Evolutionary conservation across 2,797 vertebrate genomes (phyloP).

Genomic region (Potorous gilbertii): DNA sequence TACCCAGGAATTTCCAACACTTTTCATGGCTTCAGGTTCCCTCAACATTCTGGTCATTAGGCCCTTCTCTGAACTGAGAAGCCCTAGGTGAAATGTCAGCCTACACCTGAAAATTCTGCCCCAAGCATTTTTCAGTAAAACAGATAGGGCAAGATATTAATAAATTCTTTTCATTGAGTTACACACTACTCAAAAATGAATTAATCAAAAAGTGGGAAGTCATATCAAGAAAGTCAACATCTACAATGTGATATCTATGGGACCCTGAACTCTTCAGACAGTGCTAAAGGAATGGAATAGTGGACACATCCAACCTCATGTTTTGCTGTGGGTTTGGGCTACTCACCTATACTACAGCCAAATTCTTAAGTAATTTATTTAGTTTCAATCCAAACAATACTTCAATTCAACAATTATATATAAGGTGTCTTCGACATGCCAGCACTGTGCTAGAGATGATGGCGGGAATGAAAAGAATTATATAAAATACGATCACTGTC

Average conservation of each 20-base stretch:
- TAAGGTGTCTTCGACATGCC: neutral
- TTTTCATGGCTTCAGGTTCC: neutral
- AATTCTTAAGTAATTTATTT: neutral
- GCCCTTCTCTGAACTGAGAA: neutral
- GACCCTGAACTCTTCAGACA: neutral
- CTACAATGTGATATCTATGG: rapidly evolving
- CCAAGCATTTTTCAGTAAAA: neutral
- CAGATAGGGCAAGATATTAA: neutral
- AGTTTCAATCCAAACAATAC: neutral
- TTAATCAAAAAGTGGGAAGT: neutral
- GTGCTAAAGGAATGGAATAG: neutral
- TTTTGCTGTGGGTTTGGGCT: neutral
- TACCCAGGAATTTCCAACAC: neutral
- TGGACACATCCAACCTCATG: neutral
- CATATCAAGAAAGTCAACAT: neutral
- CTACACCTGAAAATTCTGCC: slow-evolving; percentile 30
- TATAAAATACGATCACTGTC: neutral
- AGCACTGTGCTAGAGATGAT: neutral
- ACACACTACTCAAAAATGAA: neutral
- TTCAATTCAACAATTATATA: neutral
- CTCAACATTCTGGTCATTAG: neutral
- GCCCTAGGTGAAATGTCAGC: slow-evolving; percentile 35
- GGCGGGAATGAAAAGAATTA: neutral
- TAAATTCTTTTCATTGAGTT: neutral
- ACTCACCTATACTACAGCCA: neutral